These are phyloP conservation scores for Rallus limicola DNA, from an alignment of 2,113 vertebrate genomes.

Conservation along the genomic window DNA sequence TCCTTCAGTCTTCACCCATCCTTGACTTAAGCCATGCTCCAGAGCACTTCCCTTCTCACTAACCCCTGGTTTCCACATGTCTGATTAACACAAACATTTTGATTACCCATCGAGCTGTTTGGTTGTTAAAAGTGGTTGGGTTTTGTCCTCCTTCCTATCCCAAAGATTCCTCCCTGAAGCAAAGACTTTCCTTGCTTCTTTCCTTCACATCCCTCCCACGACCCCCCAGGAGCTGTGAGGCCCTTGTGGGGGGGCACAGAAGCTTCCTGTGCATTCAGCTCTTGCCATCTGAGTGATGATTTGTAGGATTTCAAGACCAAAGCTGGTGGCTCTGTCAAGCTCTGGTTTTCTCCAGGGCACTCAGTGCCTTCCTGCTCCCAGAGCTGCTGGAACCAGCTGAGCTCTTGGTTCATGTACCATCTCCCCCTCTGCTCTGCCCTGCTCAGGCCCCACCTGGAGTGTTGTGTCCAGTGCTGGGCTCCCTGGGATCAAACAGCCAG, in stretches of 20 bases:
- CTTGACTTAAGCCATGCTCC: neutral
- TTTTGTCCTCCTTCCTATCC: neutral
- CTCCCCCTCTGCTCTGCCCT: neutral
- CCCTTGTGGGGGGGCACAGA: neutral
- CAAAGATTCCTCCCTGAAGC: neutral
- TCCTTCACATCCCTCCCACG: rapidly evolving
- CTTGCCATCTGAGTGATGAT: neutral
- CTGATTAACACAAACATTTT: rapidly evolving
- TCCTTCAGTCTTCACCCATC: neutral
- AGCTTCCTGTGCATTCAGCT: neutral
- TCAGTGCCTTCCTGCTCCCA: neutral
- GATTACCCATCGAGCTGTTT: neutral
- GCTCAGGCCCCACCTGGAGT: no score
- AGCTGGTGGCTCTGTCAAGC: neutral
- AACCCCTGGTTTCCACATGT: rapidly evolving
- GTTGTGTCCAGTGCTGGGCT: no score
- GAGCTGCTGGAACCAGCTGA: neutral
- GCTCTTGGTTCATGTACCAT: rapidly evolving
- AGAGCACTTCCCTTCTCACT: neutral
- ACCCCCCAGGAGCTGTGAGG: neutral
- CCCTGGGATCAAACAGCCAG: no score
- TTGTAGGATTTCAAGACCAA: neutral
- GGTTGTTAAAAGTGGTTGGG: neutral
- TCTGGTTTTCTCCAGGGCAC: neutral
- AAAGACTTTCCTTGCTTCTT: neutral